phyloP scores from a whole-genome alignment of 2,113 vertebrate genomes.

The Pipra filicauda region DNA sequence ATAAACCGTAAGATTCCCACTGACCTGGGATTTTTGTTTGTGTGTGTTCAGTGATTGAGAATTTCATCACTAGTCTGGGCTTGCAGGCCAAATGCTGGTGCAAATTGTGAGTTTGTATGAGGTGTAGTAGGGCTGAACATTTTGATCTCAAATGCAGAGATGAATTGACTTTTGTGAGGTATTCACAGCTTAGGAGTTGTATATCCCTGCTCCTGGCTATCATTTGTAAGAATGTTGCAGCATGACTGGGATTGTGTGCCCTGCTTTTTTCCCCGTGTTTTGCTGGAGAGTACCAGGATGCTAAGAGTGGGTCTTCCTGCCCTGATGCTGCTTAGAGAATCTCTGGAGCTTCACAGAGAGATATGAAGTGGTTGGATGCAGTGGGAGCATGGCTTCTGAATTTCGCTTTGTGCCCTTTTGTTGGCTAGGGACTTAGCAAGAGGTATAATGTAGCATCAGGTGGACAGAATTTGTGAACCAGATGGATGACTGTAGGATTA shows the following conservation, averaged over 20 bases:
- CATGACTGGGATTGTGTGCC: not conserved
- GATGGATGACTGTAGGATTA: not conserved
- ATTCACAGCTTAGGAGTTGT: not conserved
- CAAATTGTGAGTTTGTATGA: not conserved
- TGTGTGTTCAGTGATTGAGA: not conserved
- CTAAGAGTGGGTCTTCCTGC: not conserved
- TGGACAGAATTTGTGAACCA: not conserved
- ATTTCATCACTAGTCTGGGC: not conserved
- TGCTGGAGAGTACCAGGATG: not conserved
- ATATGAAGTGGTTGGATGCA: not conserved
- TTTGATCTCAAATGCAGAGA: not conserved
- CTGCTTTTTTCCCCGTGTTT: not conserved
- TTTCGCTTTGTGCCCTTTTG: not conserved
- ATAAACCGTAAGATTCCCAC: conserved; percentile 32
- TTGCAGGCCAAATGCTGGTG: not conserved
- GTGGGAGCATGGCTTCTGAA: not conserved
- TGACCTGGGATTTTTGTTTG: not conserved
- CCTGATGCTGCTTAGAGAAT: not conserved
- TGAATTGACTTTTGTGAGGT: not conserved
- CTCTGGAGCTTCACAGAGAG: not conserved
- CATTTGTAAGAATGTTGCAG: not conserved
- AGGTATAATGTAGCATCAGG: not conserved
- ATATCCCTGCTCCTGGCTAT: not conserved
- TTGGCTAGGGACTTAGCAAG: not conserved
- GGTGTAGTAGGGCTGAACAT: not conserved